Conservation (phyloP, 2,797 vertebrate species). For the Tangara arthus region DNA sequence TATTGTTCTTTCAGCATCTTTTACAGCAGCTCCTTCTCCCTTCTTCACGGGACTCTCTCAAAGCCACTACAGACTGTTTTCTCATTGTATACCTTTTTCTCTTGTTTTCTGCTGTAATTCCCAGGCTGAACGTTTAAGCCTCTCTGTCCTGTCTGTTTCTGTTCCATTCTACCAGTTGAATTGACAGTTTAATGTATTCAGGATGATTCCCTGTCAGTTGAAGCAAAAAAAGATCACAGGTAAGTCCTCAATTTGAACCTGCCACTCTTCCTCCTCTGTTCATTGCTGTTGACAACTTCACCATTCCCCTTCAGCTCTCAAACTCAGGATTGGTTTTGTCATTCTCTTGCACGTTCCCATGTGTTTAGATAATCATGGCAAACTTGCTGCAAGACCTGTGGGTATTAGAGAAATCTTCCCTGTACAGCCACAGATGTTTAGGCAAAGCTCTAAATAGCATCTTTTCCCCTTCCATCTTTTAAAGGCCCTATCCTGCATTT, state of each 20-base stretch:
- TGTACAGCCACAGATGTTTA: not conserved
- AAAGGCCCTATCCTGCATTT: not conserved
- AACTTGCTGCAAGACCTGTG: not conserved
- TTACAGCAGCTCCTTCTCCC: not conserved
- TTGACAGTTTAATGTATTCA: not conserved
- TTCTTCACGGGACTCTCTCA: not conserved
- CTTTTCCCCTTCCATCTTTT: not conserved
- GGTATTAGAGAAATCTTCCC: not conserved
- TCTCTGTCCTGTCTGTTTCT: not conserved
- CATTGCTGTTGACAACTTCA: not conserved
- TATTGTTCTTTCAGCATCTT: constrained; percentile 14
- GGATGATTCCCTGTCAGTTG: not conserved
- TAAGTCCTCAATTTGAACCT: constrained; percentile 28
- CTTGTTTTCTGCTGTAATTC: not conserved
- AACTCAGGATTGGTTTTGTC: not conserved
- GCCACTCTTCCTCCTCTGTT: not conserved
- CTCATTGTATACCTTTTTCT: not conserved
- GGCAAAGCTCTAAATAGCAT: not conserved
- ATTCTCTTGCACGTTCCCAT: not conserved
- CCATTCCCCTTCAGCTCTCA: not conserved
- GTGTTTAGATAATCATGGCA: not conserved
- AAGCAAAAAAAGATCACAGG: constrained; percentile 3
- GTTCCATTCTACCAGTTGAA: not conserved
- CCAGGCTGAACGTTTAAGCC: not conserved
- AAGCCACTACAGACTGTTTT: not conserved